Evolutionary conservation across 2,888 invertebrate species (phyloP).

Genomic region (Axea sp.): DNA sequence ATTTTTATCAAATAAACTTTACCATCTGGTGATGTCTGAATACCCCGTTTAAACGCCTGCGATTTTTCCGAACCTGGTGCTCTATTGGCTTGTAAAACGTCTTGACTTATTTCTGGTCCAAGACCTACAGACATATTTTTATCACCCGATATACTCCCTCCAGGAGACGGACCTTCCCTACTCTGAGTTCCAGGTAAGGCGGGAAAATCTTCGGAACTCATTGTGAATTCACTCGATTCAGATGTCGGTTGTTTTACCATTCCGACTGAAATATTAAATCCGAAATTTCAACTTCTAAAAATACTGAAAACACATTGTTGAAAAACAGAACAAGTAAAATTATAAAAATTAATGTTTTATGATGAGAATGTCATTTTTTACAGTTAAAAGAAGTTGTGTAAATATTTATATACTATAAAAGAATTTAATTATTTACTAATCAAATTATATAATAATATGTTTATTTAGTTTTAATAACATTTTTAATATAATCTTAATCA

Average conservation of each 20-base stretch:
- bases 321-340: too few species aligned
- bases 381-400: too few species aligned
- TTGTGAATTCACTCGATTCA: constrained; percentile 96
- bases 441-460: too few species aligned
- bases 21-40: constrained; percentile 97
- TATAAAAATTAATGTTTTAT: too few species aligned
- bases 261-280: constrained; percentile 83
- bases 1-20: too few species aligned
- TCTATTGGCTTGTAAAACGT: constrained; percentile 77
- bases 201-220: constrained; percentile 99
- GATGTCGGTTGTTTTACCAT: constrained; percentile 97
- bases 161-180: constrained; percentile 85
- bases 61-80: constrained; percentile 76
- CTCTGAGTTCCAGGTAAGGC: constrained; percentile 96
- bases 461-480: too few species aligned
- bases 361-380: too few species aligned
- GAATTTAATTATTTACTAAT: too few species aligned
- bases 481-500: too few species aligned
- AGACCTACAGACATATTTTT: constrained; percentile 79
- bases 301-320: too few species aligned
- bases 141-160: constrained; percentile 80
- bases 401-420: too few species aligned
- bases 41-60: constrained; percentile 86
- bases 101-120: constrained; percentile 78
- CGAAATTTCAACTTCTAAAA: too few species aligned